A percentile compares a stretch with the other conserved stretches of the same genome.
Conservation (phyloP, 1,140 invertebrate species). For the Alviniconcha marisindica region DNA sequence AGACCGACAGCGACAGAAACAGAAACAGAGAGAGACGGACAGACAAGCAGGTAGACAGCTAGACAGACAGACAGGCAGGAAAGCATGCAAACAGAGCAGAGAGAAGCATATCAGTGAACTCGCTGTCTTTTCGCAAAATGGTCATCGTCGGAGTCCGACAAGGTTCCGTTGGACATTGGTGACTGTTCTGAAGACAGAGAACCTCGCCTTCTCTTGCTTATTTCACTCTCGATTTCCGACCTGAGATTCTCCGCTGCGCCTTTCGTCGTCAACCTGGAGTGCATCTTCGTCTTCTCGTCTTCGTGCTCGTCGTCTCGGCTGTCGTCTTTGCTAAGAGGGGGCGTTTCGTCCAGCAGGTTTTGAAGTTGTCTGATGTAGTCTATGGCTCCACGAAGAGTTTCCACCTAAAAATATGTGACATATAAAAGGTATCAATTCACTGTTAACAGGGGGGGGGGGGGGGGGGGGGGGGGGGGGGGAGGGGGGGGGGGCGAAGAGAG, state of each 20-base stretch:
- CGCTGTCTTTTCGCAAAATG: neutral
- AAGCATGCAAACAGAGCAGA: neutral
- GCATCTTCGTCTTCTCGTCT: neutral
- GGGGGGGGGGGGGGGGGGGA: no score
- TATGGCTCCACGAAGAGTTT: slow-evolving; percentile 93
- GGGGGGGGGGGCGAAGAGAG: no score
- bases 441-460: no score
- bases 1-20: neutral
- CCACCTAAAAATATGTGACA: slow-evolving; percentile 68
- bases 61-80: no score
- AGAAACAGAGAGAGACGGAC: neutral
- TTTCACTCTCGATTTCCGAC: neutral
- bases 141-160: slow-evolving; percentile 22
- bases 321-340: neutral
- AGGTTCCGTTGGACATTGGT: neutral
- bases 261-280: neutral
- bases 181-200: slow-evolving; percentile 26
- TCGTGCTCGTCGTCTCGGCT: neutral
- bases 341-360: slow-evolving; percentile 81
- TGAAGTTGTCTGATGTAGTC: slow-evolving; percentile 93
- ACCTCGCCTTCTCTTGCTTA: neutral
- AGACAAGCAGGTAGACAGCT: no score
- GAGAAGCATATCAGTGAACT: neutral
- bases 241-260: neutral
- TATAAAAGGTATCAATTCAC: no score